These are phyloP conservation scores for Zhuqinia jingwanae DNA, from an alignment of 2,888 invertebrate species.

Conservation along the genomic window DNA sequence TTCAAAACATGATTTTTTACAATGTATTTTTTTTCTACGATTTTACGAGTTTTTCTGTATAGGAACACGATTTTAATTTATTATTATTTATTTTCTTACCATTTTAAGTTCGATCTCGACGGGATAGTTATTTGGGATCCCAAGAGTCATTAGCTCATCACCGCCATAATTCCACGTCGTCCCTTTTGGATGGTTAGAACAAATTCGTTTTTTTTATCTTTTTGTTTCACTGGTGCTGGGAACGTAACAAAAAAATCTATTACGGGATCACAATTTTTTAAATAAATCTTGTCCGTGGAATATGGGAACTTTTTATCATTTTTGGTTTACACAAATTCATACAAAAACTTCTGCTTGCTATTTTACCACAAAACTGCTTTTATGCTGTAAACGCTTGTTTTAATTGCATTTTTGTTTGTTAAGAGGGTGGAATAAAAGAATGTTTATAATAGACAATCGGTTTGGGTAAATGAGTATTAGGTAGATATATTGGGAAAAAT, in stretches of 20 bases:
- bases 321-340: neutral
- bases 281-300: too few relatives aligned
- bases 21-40: too few relatives aligned
- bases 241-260: too few relatives aligned
- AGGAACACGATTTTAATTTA: neutral
- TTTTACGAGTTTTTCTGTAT: too few relatives aligned
- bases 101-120: slow-evolving; percentile 84
- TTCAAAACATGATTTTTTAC: too few relatives aligned
- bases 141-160: slow-evolving; percentile 88
- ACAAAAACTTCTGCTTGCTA: neutral
- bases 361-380: neutral
- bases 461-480: neutral
- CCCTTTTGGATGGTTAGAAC: slow-evolving; percentile 78
- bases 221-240: neutral
- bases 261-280: too few relatives aligned
- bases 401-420: neutral
- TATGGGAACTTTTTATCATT: too few relatives aligned
- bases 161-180: slow-evolving; percentile 79
- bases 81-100: slow-evolving; percentile 63
- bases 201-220: slow-evolving; percentile 42
- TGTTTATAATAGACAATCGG: too few relatives aligned
- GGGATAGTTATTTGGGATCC: slow-evolving; percentile 95
- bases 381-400: too few relatives aligned
- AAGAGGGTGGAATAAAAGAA: neutral
- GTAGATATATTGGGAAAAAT: neutral